phyloP scores from a whole-genome alignment of 2,888 invertebrate genomes.

The Eilema sororculum region DNA sequence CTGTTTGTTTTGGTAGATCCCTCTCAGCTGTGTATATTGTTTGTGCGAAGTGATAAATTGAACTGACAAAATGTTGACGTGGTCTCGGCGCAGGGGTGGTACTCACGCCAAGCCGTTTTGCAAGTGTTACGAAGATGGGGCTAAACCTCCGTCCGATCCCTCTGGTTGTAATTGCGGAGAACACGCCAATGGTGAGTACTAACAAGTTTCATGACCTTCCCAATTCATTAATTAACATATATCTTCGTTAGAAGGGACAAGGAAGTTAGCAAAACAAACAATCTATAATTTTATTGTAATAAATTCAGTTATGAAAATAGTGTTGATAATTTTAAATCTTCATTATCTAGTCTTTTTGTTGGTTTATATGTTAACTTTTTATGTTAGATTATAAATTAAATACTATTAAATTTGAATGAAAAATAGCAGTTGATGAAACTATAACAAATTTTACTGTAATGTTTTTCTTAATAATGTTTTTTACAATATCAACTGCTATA shows the following conservation, averaged over 20 bases:
- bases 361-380: background rate
- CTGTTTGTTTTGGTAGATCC: background rate
- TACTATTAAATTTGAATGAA: too few species aligned
- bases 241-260: background rate
- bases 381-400: background rate
- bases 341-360: background rate
- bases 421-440: too few species aligned
- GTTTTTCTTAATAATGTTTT: too few species aligned
- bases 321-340: background rate
- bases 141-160: slow-evolving; percentile 61
- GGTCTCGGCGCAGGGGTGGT: slow-evolving; percentile 27
- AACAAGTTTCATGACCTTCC: background rate
- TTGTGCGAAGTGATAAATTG: slow-evolving; percentile 7
- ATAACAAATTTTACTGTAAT: too few species aligned
- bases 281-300: background rate
- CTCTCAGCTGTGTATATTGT: slow-evolving; percentile 9
- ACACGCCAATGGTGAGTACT: slow-evolving; percentile 73
- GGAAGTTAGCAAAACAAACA: background rate
- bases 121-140: slow-evolving; percentile 65
- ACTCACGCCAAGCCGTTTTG: slow-evolving; percentile 71
- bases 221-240: background rate
- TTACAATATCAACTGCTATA: too few species aligned
- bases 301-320: too few species aligned
- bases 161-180: slow-evolving; percentile 85
- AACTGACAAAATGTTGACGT: slow-evolving; percentile 32